Base-by-base conservation (phyloP, 1,140 invertebrate species). In the Agrilus planipennis region DNA sequence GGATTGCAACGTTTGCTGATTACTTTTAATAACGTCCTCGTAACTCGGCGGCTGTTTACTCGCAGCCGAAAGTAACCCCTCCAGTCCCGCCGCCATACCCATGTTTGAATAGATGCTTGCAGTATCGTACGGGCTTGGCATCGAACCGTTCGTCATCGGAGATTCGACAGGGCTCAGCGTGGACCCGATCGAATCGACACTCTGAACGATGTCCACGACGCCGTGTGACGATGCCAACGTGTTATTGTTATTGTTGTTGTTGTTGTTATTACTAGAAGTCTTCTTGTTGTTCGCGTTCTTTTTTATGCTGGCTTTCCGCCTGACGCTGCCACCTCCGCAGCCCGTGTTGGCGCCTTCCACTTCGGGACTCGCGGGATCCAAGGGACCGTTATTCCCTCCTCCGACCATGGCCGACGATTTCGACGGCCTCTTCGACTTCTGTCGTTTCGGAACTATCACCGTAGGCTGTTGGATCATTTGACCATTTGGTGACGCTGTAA, bases 1-100 rank as follows among this genome's bases (percentile, higher is more conserved):
- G 72, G 72, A 57, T 70, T 72, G 58, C 71, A 74, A 66, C 2
- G 69, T 65, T 9, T 15, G 20, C 22, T 75, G 73, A 5, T 63
- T 64, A 42, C 57, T 64, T 66, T 89, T 89, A 53, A 89, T 79
- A 56, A 84, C 87, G 53, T 90, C 87, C 56, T 90, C 86, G 62
- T 89, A 89, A 38, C 84, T 79, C 12, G 87, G 85, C 15, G 84
- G 84, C 57, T 89, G 84, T 50, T 88, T 86, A 54, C 70, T 72
- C n/a, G n/a, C n/a, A n/a, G n/a, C n/a, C 42, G 63, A 63, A 44
- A 79, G 67, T 7, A 61, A 42, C 49, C 68, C 64, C 49, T 69
- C 69, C 61, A 69, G 67, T 55, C 58, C 69, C 53, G 64, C 65
- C 47, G 68, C 64, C 20, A 80, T 73, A 54, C 81, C 71, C 50